Evolutionary conservation across 2,888 invertebrate species (phyloP), one percentile per base, ranked within the genome.

Genomic region (Lasioglossum figueresi): DNA sequence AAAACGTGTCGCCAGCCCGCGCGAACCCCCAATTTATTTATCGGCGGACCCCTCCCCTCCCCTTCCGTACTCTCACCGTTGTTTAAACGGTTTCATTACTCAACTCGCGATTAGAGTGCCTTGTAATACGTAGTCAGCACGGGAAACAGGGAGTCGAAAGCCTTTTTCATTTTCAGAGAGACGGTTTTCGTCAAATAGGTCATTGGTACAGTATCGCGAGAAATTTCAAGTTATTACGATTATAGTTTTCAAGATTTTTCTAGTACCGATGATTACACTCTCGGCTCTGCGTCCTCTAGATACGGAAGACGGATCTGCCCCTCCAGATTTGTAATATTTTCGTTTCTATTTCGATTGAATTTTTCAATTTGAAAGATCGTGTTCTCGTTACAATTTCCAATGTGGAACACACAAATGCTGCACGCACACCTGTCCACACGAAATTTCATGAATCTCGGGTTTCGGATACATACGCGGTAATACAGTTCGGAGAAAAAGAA

Each of bases 1-100:
- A 79, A 78, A 80, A 76, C 56, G 84, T 83, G 84, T 79, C 83
- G 72, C 79, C 79, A 66, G 70, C 66, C 34, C 70, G 70, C 52
- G 27, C 59, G 31, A 52, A 71, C n/a, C 40, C 45, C 27, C 68
- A 70, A 82, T 84, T 84, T 84, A 82, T 82, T 82, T 74, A 70
- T 70, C 31, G 68, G 43, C 34, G 12, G 1, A 52, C 68, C 19
- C n/a, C 16, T 14, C 2, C 2, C 14, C 43, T 4, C 5, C 16
- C 0, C 10, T 2, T 40, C 56, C 56, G 4, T 12, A 14, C 27
- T 1, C 27, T 1, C 63, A 4, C 23, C 31, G 52, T 74, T 79
- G 34, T 66, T 73, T 74, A 73, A 74, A 79, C 43, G 37, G 48
- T 72, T 68, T 75, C 68, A 78, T 83, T 84, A 76, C 59, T 84